Conservation (phyloP, 2,113 vertebrate species). For the Athene noctua region DNA sequence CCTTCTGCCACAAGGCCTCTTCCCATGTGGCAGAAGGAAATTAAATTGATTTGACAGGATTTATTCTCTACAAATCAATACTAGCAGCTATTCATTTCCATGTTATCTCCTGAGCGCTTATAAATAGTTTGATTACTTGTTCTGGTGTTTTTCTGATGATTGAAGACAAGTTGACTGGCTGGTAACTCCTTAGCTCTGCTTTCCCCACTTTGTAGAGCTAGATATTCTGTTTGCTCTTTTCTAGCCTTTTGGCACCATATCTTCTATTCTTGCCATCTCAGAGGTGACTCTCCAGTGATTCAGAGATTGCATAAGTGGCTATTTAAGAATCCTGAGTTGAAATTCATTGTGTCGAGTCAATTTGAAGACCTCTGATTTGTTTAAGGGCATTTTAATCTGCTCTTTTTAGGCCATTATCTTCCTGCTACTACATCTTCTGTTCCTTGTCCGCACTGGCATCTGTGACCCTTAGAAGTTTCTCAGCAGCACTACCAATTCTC, state of each 20-base stretch:
- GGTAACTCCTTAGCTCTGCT: not conserved
- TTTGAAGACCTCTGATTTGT: constrained; percentile 4
- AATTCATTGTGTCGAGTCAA: not conserved
- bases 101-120: constrained; percentile 2
- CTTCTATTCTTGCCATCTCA: not conserved
- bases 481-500: not conserved
- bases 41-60: constrained; percentile 29
- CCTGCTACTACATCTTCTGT: not conserved
- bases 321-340: not conserved
- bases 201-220: not conserved
- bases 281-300: not conserved
- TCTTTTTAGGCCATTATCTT: not conserved
- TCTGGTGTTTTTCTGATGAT: not conserved
- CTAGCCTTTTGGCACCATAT: not conserved
- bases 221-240: not conserved
- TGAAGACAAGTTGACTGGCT: not conserved
- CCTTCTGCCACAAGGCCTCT: not conserved
- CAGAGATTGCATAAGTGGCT: not conserved
- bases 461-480: not conserved
- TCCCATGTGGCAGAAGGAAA: constrained; percentile 6
- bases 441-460: not conserved
- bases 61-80: constrained; percentile 26
- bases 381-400: not conserved
- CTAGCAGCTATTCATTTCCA: not conserved
- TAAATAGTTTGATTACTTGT: constrained; percentile 15